Conservation (phyloP, 2,888 invertebrate species). For the Eupithecia insigniata region DNA sequence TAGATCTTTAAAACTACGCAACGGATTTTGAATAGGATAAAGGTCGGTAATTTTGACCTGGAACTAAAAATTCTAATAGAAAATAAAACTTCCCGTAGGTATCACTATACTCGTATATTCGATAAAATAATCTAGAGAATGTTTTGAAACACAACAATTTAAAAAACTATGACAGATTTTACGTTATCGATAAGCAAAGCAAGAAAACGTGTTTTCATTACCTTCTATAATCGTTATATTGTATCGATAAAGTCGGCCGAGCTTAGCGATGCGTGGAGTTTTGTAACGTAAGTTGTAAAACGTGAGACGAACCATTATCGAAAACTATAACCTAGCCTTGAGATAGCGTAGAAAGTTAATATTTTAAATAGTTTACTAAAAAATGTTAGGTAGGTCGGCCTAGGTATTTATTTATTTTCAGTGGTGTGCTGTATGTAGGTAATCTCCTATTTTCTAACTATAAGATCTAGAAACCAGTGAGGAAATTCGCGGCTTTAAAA, state of each 20-base stretch:
- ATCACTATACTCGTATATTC: too few relatives aligned
- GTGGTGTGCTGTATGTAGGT: not conserved
- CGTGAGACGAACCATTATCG: not conserved
- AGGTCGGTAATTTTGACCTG: too few relatives aligned
- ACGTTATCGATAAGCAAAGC: conserved; percentile 19
- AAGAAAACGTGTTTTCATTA: conserved; percentile 28
- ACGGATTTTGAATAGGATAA: too few relatives aligned
- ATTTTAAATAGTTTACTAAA: not conserved
- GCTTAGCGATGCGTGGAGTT: conserved; percentile 28
- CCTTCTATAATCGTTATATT: conserved; percentile 22
- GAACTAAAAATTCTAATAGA: too few relatives aligned
- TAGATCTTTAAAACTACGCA: too few relatives aligned
- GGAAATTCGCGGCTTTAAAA: not conserved
- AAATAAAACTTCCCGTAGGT: too few relatives aligned
- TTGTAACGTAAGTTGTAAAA: conserved; percentile 10
- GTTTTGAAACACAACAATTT: not conserved
- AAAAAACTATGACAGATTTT: conserved; percentile 10
- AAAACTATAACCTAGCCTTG: not conserved
- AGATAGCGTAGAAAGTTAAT: not conserved
- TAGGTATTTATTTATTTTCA: not conserved
- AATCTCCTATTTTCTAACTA: not conserved
- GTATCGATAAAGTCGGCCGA: conserved; percentile 14
- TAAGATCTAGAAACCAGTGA: not conserved
- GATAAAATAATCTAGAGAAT: too few relatives aligned
- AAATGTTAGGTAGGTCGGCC: not conserved